Evolutionary conservation across 2,888 invertebrate genomes (phyloP).

Genomic region (Epiperipatus broadwayi): DNA sequence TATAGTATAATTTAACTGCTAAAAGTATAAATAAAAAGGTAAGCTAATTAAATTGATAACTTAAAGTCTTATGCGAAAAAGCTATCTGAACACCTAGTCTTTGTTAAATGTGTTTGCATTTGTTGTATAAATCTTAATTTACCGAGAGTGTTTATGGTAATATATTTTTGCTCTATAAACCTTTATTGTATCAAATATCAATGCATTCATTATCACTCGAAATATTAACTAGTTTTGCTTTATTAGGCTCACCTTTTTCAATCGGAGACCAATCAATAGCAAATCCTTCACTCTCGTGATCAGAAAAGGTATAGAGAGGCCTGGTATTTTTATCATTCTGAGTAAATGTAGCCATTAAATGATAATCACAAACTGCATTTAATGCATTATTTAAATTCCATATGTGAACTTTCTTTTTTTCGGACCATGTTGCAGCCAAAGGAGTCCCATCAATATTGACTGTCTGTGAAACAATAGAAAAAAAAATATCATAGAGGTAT

Average conservation of each 20-base stretch:
- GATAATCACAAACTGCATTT: slow-evolving; percentile 52
- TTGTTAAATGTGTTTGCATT: too few species aligned
- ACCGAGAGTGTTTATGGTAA: not conserved
- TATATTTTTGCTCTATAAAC: too few species aligned
- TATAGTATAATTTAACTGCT: too few species aligned
- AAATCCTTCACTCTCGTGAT: slow-evolving; percentile 83
- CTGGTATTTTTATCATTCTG: slow-evolving; percentile 21
- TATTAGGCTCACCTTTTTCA: slow-evolving; percentile 44
- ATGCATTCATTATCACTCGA: not conserved
- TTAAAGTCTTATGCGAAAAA: too few species aligned
- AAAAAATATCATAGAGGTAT: too few species aligned
- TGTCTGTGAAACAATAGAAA: too few species aligned
- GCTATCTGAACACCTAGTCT: too few species aligned
- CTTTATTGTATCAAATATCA: too few species aligned
- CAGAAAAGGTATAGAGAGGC: slow-evolving; percentile 68
- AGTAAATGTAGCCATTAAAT: slow-evolving; percentile 24
- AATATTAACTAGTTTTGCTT: not conserved
- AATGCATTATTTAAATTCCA: slow-evolving; percentile 71
- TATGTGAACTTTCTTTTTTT: slow-evolving; percentile 70
- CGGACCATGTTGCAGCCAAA: slow-evolving; percentile 87
- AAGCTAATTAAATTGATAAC: too few species aligned
- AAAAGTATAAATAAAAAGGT: too few species aligned
- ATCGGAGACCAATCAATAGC: slow-evolving; percentile 79
- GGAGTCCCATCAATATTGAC: slow-evolving; percentile 40
- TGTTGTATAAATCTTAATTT: too few species aligned